Conservation (phyloP, 2,797 vertebrate genomes). For the Rhincodon typus region DNA sequence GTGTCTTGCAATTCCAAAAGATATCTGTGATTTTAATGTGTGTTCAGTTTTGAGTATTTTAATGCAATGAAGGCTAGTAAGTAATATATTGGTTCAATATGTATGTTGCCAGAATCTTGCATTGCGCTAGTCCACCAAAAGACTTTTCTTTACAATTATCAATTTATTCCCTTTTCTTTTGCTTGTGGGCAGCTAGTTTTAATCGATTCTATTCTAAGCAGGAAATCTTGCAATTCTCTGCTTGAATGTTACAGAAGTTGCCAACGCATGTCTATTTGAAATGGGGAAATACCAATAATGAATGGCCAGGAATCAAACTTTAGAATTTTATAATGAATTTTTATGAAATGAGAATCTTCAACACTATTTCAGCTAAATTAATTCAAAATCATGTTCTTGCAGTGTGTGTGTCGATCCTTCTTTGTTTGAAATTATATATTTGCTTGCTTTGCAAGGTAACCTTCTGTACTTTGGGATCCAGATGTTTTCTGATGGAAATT, state of each 20-base stretch:
- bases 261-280: neutral
- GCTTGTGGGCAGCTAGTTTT: neutral
- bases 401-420: neutral
- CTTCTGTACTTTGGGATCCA: neutral
- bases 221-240: neutral
- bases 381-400: neutral
- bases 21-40: neutral
- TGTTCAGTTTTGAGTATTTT: neutral
- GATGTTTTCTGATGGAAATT: neutral
- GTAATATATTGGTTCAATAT: neutral
- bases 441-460: neutral
- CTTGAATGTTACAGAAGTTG: neutral
- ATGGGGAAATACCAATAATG: neutral
- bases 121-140: neutral
- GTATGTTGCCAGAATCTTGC: neutral
- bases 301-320: neutral
- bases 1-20: neutral
- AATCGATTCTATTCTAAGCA: neutral
- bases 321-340: neutral
- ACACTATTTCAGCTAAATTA: neutral
- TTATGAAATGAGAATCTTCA: neutral
- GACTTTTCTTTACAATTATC: neutral
- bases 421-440: neutral
- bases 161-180: neutral
- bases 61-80: neutral